A percentile compares a stretch with the other conserved stretches of the same genome.
Evolutionary conservation across 2,888 invertebrate genomes (phyloP).

Genomic region (Acronicta alni): DNA sequence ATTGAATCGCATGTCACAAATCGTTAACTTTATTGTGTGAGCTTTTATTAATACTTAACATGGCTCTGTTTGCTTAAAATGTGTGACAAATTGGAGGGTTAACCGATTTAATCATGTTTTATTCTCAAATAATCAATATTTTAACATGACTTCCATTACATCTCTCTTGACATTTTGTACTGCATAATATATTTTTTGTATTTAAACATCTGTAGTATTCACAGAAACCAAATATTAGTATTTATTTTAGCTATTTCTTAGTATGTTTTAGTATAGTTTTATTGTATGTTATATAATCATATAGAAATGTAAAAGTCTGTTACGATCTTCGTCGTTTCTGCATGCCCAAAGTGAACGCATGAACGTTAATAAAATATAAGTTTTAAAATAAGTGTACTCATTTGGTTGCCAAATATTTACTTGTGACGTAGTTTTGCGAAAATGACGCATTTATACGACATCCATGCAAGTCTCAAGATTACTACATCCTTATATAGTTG

Average conservation of each 20-base stretch:
- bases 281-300: slow-evolving; percentile 17
- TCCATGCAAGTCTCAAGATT: slow-evolving; percentile 34
- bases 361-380: slow-evolving; percentile 28
- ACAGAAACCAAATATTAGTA: slow-evolving; percentile 78
- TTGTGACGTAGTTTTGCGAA: neutral
- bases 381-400: slow-evolving; percentile 11
- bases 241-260: slow-evolving; percentile 59
- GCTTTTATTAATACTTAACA: neutral
- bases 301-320: slow-evolving; percentile 12
- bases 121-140: neutral
- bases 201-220: slow-evolving; percentile 67
- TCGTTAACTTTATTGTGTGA: neutral
- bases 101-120: slow-evolving; percentile 1
- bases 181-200: slow-evolving; percentile 27
- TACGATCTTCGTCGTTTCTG: slow-evolving; percentile 22
- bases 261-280: slow-evolving; percentile 38
- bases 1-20: slow-evolving; percentile 38
- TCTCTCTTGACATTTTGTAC: slow-evolving; percentile 1
- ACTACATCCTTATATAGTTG: neutral
- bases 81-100: slow-evolving; percentile 1
- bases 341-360: slow-evolving; percentile 14
- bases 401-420: slow-evolving; percentile 34
- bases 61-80: neutral
- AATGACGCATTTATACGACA: neutral
- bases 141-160: slow-evolving; percentile 2